Conservation (phyloP, 2,888 invertebrate species). For the Gymnocheta viridis region DNA sequence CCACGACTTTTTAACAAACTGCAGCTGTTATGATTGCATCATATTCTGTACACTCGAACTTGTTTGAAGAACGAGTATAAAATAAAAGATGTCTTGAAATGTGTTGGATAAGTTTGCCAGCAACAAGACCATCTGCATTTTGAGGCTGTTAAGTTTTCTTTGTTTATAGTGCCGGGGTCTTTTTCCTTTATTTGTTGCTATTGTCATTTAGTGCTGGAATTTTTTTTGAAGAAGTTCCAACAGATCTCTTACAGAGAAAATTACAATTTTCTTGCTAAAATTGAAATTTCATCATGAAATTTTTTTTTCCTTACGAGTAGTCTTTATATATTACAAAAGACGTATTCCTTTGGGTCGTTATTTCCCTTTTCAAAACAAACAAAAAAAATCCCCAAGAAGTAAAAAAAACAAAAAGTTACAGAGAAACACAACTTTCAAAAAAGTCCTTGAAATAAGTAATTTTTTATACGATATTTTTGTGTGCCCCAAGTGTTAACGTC, state of each 20-base stretch:
- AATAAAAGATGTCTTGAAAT: conserved; percentile 27
- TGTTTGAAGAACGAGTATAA: conserved; percentile 1
- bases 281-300: conserved; percentile 3
- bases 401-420: not conserved
- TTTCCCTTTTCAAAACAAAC: conserved; percentile 9
- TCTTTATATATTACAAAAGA: too few species aligned
- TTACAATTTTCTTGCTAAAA: conserved; percentile 1
- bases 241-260: conserved; percentile 8
- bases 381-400: too few species aligned
- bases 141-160: conserved; percentile 5
- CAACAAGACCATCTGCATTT: conserved; percentile 28
- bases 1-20: conserved; percentile 36
- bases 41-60: conserved; percentile 21
- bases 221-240: conserved; percentile 25
- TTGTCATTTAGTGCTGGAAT: not conserved
- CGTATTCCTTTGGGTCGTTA: not conserved
- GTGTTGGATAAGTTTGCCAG: conserved; percentile 24
- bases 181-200: not conserved
- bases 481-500: conserved; percentile 56
- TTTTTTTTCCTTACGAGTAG: not conserved
- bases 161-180: conserved; percentile 6
- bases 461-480: conserved; percentile 51
- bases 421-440: conserved; percentile 33
- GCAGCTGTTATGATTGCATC: conserved; percentile 47
- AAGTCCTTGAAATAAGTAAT: conserved; percentile 46